A percentile compares a stretch with the other conserved stretches of the same genome.
Evolutionary conservation across 2,113 vertebrate genomes (phyloP).

Genomic region (Phoxinus phoxinus): DNA sequence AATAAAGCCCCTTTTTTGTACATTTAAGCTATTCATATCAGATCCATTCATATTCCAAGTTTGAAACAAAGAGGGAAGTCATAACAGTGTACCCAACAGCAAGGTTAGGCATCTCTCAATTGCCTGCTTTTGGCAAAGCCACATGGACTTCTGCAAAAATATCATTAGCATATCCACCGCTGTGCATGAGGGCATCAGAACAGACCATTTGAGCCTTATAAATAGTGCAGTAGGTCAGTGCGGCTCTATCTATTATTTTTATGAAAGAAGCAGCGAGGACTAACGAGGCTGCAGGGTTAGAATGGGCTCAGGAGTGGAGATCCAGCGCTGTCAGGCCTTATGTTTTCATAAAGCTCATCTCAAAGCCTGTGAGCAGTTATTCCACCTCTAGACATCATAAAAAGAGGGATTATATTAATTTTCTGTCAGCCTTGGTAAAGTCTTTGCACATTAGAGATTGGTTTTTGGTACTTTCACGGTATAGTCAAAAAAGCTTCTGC

Average conservation of each 20-base stretch:
- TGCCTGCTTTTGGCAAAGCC: slow-evolving; percentile 55
- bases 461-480: slow-evolving; percentile 6
- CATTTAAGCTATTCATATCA: not conserved
- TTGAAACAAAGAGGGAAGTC: slow-evolving; percentile 20
- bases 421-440: slow-evolving; percentile 61
- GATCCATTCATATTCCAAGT: slow-evolving; percentile 34
- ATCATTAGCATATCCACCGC: slow-evolving; percentile 66
- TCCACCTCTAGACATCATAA: slow-evolving; percentile 60
- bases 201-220: slow-evolving; percentile 59
- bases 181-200: slow-evolving; percentile 49
- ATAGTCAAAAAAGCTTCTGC: not conserved
- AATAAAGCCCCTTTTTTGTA: not conserved
- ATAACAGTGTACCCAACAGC: not conserved
- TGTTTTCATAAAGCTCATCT: slow-evolving; percentile 55
- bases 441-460: slow-evolving; percentile 51
- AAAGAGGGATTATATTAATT: slow-evolving; percentile 67
- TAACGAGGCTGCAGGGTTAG: slow-evolving; percentile 41
- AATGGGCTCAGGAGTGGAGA: slow-evolving; percentile 49
- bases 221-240: slow-evolving; percentile 58
- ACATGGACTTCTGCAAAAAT: slow-evolving; percentile 54
- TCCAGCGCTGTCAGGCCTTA: slow-evolving; percentile 61
- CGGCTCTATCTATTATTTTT: slow-evolving; percentile 62
- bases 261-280: slow-evolving; percentile 50
- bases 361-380: slow-evolving; percentile 46
- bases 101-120: slow-evolving; percentile 58